Base-by-base conservation (phyloP, 2,113 vertebrate species). In the Lagopus muta region DNA sequence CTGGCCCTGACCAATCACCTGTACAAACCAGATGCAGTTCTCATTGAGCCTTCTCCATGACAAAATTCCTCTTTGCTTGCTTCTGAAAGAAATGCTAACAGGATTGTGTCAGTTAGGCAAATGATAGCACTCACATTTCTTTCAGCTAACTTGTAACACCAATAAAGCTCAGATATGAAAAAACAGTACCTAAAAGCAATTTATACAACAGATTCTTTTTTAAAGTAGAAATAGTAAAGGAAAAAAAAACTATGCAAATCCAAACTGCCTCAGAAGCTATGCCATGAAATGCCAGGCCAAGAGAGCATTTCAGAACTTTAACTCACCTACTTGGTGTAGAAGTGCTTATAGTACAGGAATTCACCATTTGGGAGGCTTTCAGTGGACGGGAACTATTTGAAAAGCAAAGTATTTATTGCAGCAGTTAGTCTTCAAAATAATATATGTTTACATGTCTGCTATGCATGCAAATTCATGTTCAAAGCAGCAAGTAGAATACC, bases 321-420 rank as follows among this genome's bases (percentile, higher is more conserved):
- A 97, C 98, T 98, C 93, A 99, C 99, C 99, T 98, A 93, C 96
- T 97, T 81, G 97, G 97, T 61, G 98, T 97, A 72, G 98, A 98
- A 86, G 98, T 98, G 95, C 94, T 97, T 96, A 97, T 77, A 93
- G 97, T 97, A 95, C 98, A 98, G 76, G 98, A 98, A 97, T 98
- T 99, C 95, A 98, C 98, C 78, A 98, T 98, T 79, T 99, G 99
- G 48, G 98, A 99, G 11, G 97, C 97, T 98, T 99, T 99, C 93
- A 99, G 97, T 64, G 99, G 98, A 97, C 98, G 98, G 86, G 98
- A 98, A 93, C 99, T 99, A 97, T 92, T 48, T 90, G 97, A 96
- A 95, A 94, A 96, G 55, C 79, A 94, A 96, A 96, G 85, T 88
- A 96, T 94, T 97, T 92, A 95, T 58, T 76, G 47, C 48, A 82